These are phyloP conservation scores for Oreochromis aureus DNA, from an alignment of 2,113 vertebrate genomes.

Conservation along the genomic window DNA sequence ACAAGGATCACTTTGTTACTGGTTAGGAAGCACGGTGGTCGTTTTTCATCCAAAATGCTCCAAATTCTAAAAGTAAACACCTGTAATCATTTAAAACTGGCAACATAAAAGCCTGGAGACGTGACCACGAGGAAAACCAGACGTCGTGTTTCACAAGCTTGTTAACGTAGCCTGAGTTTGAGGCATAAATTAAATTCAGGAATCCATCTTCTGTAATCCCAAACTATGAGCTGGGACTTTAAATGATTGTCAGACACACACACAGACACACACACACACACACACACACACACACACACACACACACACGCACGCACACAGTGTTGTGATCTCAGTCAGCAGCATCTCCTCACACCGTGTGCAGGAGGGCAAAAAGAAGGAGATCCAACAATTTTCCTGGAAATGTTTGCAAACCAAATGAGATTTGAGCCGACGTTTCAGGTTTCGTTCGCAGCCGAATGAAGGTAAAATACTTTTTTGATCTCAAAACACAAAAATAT, in stretches of 20 bases:
- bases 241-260: fast-evolving
- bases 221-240: too few species aligned
- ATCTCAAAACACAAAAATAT: not conserved
- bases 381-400: not conserved
- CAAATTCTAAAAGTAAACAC: not conserved
- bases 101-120: not conserved
- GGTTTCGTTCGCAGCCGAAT: fast-evolving
- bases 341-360: not conserved
- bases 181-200: not conserved
- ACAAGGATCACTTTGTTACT: not conserved
- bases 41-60: fast-evolving
- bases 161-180: not conserved
- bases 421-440: not conserved
- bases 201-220: not conserved
- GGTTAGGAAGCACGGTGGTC: fast-evolving
- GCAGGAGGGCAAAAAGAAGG: fast-evolving
- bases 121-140: fast-evolving
- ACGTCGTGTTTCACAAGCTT: not conserved
- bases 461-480: not conserved
- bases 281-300: fast-evolving
- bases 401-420: not conserved
- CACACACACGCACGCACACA: too few species aligned
- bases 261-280: too few species aligned
- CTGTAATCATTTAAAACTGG: not conserved
- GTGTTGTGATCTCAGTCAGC: not conserved